Evolutionary conservation across 2,113 vertebrate genomes (phyloP), one percentile per base, ranked within the genome.

Genomic region (Oenanthe oenanthe): DNA sequence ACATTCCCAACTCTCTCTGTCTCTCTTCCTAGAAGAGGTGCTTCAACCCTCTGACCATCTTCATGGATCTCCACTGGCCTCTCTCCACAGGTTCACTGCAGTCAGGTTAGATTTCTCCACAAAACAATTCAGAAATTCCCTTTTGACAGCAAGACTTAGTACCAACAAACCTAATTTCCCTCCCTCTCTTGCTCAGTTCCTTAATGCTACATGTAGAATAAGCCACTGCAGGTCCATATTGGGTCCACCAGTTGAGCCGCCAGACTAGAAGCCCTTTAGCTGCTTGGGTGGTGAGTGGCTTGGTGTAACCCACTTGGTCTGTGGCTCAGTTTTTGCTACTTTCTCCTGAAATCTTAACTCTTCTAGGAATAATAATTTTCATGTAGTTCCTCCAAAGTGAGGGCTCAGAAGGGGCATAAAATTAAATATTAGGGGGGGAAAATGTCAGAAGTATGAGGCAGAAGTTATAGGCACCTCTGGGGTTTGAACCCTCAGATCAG

Each of bases 101-200:
- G 45, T 81, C 20, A 60, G n/a, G 14, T 73, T 80, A 65, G 24
- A 31, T 68, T 78, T 43, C 14, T 25, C 22, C 5, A 2, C 3
- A 5, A 12, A 60, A 67, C 22, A 79, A 79, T 57, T 48, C 34
- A 57, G 24, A 84, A 91, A 34, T 61, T 40, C 9, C 17, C 5
- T 82, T 92, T 47, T 34, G 28, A 56, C 21, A 50, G 21, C 6
- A 76, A 3, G 12, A 31, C 15, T 79, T 75, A 36, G 2, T 54
- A 73, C 15, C 17, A 85, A 67, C 3, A 56, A 19, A 10, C 0
- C 1, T 42, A 19, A 3, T 50, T 53, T 70, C 14, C 40, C 11
- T 45, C 5, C 24, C 3, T 40, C 8, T 16, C 7, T 11, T 0
- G 0, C 26, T 18, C 8, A 71, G 1, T 79, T 68, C 22, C 4